phyloP scores from a whole-genome alignment of 1,140 invertebrate genomes.

The Trialeurodes vaporariorum region DNA sequence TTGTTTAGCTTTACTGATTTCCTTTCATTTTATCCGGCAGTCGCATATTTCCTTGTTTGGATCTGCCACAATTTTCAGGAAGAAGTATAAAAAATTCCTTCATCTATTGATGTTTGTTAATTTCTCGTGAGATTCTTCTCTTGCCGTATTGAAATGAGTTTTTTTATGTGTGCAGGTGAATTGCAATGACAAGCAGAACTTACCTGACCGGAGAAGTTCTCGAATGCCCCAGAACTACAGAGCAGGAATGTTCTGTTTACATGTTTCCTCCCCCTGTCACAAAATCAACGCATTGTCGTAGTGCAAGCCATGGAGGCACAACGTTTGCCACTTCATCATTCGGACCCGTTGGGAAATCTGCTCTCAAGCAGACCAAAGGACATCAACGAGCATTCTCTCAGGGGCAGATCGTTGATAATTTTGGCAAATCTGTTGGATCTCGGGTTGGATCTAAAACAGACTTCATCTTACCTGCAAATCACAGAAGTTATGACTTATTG shows the following conservation, averaged over 20 bases:
- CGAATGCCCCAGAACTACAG: background rate
- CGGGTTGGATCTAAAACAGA: conserved; percentile 73
- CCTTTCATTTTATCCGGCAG: background rate
- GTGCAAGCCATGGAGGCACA: conserved; percentile 62
- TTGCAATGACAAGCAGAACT: background rate
- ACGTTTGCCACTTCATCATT: conserved; percentile 25
- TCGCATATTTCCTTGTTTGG: background rate
- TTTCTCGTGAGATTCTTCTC: background rate
- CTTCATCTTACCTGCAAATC: conserved; percentile 70
- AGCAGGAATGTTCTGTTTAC: background rate
- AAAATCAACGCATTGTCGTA: conserved; percentile 45
- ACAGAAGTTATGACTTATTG: conserved; percentile 36
- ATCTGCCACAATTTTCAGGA: no score
- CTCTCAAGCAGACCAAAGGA: conserved; percentile 53
- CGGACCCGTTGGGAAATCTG: conserved; percentile 38
- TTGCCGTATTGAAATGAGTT: background rate
- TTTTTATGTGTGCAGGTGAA: background rate
- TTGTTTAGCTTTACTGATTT: background rate
- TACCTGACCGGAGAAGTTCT: background rate
- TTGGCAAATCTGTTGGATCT: conserved; percentile 8
- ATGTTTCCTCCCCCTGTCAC: background rate
- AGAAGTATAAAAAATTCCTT: background rate
- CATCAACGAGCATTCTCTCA: conserved; percentile 77
- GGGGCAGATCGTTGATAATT: conserved; percentile 57
- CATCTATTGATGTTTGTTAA: background rate